Base-by-base conservation (phyloP, 2,113 vertebrate genomes). In the Chaetorhynchus papuensis region DNA sequence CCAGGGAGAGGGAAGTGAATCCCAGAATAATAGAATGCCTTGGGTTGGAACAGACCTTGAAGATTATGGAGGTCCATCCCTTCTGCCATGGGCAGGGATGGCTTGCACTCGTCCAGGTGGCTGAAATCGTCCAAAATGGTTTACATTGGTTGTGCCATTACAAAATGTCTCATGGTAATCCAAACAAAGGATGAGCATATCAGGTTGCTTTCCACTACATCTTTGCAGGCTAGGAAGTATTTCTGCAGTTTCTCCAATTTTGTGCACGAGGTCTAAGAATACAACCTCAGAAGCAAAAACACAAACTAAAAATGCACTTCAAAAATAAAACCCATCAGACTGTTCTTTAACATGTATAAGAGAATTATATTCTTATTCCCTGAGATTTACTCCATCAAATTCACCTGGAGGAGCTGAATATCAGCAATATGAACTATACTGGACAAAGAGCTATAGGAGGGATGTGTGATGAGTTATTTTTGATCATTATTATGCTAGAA, bases 1-100 rank as follows among this genome's bases (percentile, higher is more conserved):
- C 95, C 65, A 83, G 87, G 53, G 65, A 94, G 87, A 74, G 52
- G 59, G 45, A 69, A 95, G 87, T 83, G 68, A 92, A 89, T 56
- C 7, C 50, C 0, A 37, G 42, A 56, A 15, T 63, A 31, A 42
- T 21, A 56, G 28, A 37, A 28, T 33, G 10, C 4, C 11, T 57
- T 37, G 13, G 26, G 5, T 20, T 54, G 9, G 13, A 70, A 50
- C 3, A 42, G 35, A 50, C 23, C 6, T 37, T 47, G 42, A 56
- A 50, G 18, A 50, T 28, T 12, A 50, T 44, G 11, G 37, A 33
- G 6, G 35, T 33, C 15, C 17, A 49, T 39, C 12, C 8, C 18
- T 56, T 54, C 56, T 70, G 18, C 35, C 9, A 3, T 44, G 10
- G 11, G 56, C 31, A 77, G 27, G 10, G 22, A n/a, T 77, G 27